Conservation (phyloP, 2,113 vertebrate species). For the Hemicordylus capensis region DNA sequence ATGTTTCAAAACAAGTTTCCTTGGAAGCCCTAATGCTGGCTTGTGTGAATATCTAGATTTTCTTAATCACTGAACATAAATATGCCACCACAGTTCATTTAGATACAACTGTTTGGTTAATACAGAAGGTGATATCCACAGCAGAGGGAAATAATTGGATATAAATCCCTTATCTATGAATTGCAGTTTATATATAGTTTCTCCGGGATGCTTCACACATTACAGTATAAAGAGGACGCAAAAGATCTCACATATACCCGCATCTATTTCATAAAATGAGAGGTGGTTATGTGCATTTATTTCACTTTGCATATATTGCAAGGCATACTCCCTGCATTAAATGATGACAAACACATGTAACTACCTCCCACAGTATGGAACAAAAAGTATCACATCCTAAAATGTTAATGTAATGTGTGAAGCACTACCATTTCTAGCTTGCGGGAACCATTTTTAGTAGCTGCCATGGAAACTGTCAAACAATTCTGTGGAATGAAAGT, state of each 20-base stretch:
- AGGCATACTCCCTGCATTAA: neutral
- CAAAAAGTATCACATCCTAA: neutral
- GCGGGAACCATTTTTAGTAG: conserved; percentile 48
- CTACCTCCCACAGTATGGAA: neutral
- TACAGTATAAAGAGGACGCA: neutral
- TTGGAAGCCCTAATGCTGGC: conserved; percentile 52
- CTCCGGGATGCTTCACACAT: neutral
- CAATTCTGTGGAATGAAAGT: conserved; percentile 47
- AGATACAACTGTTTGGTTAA: conserved; percentile 44
- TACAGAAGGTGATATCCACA: conserved; percentile 24
- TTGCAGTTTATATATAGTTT: conserved; percentile 53
- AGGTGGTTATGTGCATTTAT: neutral
- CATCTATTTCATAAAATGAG: neutral
- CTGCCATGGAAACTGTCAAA: no score
- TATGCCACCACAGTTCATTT: conserved; percentile 34
- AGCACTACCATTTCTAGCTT: conserved; percentile 2
- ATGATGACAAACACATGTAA: neutral
- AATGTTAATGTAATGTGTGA: neutral
- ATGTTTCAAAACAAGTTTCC: conserved; percentile 52
- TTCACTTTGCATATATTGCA: neutral
- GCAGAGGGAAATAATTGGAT: conserved; percentile 19
- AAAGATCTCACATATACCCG: neutral
- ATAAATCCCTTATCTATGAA: conserved; percentile 43
- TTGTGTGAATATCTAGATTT: conserved; percentile 56
- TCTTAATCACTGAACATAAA: conserved; percentile 45